Base-by-base conservation (phyloP, 2,797 vertebrate genomes). In the Echeneis naucrates region DNA sequence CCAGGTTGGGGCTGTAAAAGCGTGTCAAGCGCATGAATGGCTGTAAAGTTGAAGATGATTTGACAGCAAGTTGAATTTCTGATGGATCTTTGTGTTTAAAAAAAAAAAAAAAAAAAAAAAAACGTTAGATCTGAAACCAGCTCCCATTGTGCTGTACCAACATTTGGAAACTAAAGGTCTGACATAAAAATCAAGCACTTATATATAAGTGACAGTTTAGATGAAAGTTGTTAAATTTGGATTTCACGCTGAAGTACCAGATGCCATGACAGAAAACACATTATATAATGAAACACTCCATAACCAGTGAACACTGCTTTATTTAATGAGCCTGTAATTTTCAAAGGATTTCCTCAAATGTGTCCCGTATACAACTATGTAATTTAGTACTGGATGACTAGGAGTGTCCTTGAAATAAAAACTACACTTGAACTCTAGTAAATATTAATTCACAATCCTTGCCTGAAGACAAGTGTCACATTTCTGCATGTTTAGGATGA, bases 381-480 rank as follows among this genome's bases (percentile, higher is more conserved):
- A 11, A 32, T 40, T 48, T 53, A 19, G 11, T 14, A 10, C 13
- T 7, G 6, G n/a, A 23, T n/a, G 38, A 68, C 35, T 0, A 30
- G 5, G 3, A 50, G 24, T 12, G 16, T 48, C 14, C 23, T 42
- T n/a, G 24, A 50, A 38, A 45, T 35, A 21, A 33, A 62, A 62
- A n/a, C 26, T 64, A 23, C 12, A 14, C 17, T 47, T 48, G 10
- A 58, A 52, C 27, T 13, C 8, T 8, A 8, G n/a, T 32, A 48
- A 72, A 51, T 67, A 55, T 53, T 8, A 11, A 40, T 44, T 68
- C 13, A 50, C 61, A 61, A 52, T 8, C 13, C 19, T 26, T 3
- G 33, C 57, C 12, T 66, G 24, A 8, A 54, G 56, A 35, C 27
- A 44, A 26, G 30, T 40, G 57, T 47, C 33, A 45, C 11, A 24